Conservation (phyloP, 2,797 vertebrate species). For the Spinus pinus region DNA sequence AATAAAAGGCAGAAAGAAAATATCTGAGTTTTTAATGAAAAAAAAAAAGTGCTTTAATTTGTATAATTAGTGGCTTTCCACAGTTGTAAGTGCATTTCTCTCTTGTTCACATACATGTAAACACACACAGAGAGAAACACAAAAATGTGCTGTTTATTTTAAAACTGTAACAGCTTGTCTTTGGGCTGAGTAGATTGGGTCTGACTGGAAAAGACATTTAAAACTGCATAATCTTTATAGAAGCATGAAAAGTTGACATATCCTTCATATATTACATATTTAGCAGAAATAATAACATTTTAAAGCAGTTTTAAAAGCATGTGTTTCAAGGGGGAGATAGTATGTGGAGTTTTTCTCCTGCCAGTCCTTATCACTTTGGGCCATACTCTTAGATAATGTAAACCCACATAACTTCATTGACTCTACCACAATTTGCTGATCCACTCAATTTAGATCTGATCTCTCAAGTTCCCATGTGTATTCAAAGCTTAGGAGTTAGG, state of each 20-base stretch:
- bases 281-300: conserved; percentile 25
- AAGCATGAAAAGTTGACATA: neutral
- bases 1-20: conserved; percentile 57
- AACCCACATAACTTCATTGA: neutral
- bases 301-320: neutral
- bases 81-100: neutral
- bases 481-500: neutral
- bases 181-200: conserved; percentile 24
- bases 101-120: neutral
- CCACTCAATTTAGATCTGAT: conserved; percentile 23
- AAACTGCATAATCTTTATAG: neutral
- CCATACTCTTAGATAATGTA: neutral
- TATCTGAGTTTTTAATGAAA: conserved; percentile 48
- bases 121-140: neutral
- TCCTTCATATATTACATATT: neutral
- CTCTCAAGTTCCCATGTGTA: neutral
- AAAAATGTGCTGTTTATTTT: neutral
- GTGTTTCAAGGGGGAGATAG: neutral
- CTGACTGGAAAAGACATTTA: neutral
- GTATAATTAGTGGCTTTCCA: conserved; percentile 45
- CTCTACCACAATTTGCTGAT: neutral
- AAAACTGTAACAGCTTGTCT: conserved; percentile 6
- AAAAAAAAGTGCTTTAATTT: conserved; percentile 34
- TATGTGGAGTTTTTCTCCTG: neutral
- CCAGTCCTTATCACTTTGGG: neutral